Percentiles rank a stretch among this genome's conserved stretches.
These are phyloP conservation scores for Grus americana DNA, from an alignment of 2,113 vertebrate genomes.

Conservation along the genomic window DNA sequence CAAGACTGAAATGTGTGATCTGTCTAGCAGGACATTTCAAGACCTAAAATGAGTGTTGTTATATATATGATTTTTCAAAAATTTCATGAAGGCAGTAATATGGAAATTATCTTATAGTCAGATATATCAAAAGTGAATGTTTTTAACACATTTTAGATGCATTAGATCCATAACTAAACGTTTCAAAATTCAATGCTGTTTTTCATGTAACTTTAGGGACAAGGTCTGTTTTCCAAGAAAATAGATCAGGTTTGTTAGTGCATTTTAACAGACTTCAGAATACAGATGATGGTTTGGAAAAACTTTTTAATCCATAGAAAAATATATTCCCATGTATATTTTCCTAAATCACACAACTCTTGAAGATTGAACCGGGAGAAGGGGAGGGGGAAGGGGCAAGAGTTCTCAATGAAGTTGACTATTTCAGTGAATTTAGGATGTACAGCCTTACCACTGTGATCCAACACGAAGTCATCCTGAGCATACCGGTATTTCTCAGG, in stretches of 20 bases:
- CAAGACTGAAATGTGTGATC: background rate
- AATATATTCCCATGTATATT: background rate
- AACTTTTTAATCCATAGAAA: background rate
- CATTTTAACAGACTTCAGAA: background rate
- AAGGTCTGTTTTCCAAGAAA: background rate
- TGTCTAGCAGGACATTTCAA: background rate
- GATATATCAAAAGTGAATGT: background rate
- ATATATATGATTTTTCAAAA: background rate
- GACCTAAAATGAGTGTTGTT: background rate
- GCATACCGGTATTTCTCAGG: constrained; percentile 96
- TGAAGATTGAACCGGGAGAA: background rate
- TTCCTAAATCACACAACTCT: background rate
- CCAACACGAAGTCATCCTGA: constrained; percentile 97
- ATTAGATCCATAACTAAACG: background rate
- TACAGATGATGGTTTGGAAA: background rate
- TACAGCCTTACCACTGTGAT: constrained; percentile 91
- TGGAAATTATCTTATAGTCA: background rate
- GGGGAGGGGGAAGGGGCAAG: background rate
- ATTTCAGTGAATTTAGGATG: background rate
- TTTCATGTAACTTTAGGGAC: background rate
- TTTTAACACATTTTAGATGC: background rate
- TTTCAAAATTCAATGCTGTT: background rate
- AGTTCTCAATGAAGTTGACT: background rate
- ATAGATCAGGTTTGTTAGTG: background rate
- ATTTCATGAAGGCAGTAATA: background rate